These are phyloP conservation scores for Anarrhichthys ocellatus DNA, from an alignment of 2,113 vertebrate genomes.

Conservation along the genomic window DNA sequence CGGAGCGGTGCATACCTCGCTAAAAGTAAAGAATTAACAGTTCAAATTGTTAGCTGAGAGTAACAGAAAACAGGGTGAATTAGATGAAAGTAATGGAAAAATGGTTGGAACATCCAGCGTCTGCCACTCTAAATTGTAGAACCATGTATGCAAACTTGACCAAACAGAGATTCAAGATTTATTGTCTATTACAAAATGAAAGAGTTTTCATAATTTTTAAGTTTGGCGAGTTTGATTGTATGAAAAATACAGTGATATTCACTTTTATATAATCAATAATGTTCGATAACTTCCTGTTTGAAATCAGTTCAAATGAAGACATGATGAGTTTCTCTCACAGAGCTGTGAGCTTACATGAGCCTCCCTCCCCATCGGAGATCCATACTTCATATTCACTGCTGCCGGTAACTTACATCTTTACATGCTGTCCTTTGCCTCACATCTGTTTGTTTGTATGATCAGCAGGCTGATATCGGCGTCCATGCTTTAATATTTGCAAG, in stretches of 20 bases:
- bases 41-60: background rate
- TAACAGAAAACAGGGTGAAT: background rate
- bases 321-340: background rate
- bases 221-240: no score
- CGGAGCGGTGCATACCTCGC: no score
- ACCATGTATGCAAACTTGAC: background rate
- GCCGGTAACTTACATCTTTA: background rate
- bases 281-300: background rate
- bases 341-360: background rate
- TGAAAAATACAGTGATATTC: background rate
- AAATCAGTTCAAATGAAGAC: no score
- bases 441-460: background rate
- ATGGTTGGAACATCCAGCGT: background rate
- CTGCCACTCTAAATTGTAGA: background rate
- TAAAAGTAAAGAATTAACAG: background rate
- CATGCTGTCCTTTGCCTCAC: background rate
- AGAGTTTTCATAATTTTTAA: no score
- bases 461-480: background rate
- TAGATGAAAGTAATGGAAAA: background rate
- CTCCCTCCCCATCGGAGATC: background rate
- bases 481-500: conserved; percentile 1
- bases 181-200: no score
- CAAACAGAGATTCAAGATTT: background rate
- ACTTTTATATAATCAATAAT: background rate
- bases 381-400: background rate